Evolutionary conservation across 2,888 invertebrate genomes (phyloP), one percentile per base, ranked within the genome.

Genomic region (Watsonalla cultraria): DNA sequence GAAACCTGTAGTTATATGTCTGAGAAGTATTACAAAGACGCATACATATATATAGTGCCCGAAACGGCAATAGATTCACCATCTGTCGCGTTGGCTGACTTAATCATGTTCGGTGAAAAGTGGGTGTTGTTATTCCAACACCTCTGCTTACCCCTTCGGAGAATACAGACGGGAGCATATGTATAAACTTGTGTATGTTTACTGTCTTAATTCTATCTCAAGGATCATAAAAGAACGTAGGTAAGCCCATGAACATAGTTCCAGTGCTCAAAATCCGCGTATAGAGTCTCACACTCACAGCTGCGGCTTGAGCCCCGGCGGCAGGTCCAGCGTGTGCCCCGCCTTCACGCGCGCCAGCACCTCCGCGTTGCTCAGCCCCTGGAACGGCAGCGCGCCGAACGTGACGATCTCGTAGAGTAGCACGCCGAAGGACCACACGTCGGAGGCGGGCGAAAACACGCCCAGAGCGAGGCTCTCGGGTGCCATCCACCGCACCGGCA

Each of bases 401-500:
- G 98, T 97, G 55, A 97, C 94, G 54, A 98, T 96, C 84, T 96
- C 96, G 77, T 95, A 98, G 2, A 98, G 90, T 24, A 97, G 90
- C 46, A 98, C 95, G 6, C 97, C 98, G 76, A 94, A 97, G 42
- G 96, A 95, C 97, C 97, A 98, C 13, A 98, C 94, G 82, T 98
- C 98, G 0, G 97, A 96, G 45, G 95, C 94, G 15, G 96, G 93
- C 0, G 96, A 96, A 81, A 97, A 98, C 53, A 96, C 92, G 9
- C 97, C 97, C 33, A 95, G 90, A 5, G 93, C 94, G 13, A 98
- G 86, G 65, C 96, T 95, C 85, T 98, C 98, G 0, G 97, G 97
- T 0, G 97, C 94, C 97, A 98, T 97, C 97, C 98, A 98, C 58
- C 97, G 92, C 7, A 97, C 96, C 0, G 97, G 97, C 63, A 97